phyloP scores from a whole-genome alignment of 2,797 vertebrate genomes.

The Babyrousa celebensis region DNA sequence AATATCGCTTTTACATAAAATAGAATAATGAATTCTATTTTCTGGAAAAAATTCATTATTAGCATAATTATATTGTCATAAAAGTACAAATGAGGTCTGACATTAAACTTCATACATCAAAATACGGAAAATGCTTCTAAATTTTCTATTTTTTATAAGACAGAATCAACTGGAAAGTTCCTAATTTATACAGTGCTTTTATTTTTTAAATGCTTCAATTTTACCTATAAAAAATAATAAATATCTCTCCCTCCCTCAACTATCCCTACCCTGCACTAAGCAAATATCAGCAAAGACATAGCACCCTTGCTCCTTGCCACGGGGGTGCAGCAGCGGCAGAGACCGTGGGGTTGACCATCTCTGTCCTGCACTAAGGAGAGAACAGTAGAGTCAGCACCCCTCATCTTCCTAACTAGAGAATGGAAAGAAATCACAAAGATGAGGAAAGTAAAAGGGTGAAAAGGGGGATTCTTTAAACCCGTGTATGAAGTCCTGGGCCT shows the following conservation, averaged over 20 bases:
- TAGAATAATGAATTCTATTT: slow-evolving; percentile 20
- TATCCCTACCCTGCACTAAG: background rate
- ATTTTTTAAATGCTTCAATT: slow-evolving; percentile 24
- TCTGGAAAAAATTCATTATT: slow-evolving; percentile 24
- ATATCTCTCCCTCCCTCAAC: background rate
- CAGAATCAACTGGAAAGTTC: background rate
- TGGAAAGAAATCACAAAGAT: background rate
- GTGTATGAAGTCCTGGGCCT: background rate
- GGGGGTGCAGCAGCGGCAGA: no score
- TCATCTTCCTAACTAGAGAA: background rate
- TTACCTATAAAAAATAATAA: background rate
- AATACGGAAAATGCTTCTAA: background rate
- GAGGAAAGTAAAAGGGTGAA: background rate
- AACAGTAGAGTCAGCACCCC: background rate
- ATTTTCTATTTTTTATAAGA: background rate
- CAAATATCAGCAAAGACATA: background rate
- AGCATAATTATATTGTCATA: slow-evolving; percentile 18
- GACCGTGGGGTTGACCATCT: background rate
- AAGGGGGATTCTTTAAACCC: background rate
- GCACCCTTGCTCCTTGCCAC: no score
- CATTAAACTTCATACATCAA: slow-evolving; percentile 27
- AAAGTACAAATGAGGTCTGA: background rate
- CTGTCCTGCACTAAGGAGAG: background rate
- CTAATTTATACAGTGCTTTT: background rate
- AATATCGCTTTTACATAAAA: slow-evolving; percentile 13